Evolutionary conservation across 2,113 vertebrate genomes (phyloP), one percentile per base, ranked within the genome.

Genomic region (Dromaius novaehollandiae): DNA sequence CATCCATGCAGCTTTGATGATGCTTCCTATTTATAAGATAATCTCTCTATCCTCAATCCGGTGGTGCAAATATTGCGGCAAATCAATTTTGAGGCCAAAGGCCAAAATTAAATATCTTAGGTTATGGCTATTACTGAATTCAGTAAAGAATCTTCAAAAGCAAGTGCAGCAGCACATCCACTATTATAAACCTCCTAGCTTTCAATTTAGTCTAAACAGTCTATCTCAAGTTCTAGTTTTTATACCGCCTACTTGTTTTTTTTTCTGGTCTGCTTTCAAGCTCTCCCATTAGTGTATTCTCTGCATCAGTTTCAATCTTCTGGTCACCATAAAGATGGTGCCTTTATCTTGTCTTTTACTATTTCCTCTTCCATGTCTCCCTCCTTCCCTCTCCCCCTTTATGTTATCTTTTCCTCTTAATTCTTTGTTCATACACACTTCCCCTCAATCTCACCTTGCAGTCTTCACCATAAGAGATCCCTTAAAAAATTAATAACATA

Each of bases 61-160:
- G 65, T 76, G 48, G 34, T 64, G 48, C 63, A 61, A 44, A 87
- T 61, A 87, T 28, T 74, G 81, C 69, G 22, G 61, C 68, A 85
- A 95, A 94, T 87, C 74, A 87, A 17, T 89, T 68, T 81, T 51
- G 20, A 95, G 81, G 74, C 40, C 70, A 90, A 90, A 73, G 77
- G 65, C 32, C 77, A 90, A 53, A 93, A 86, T 82, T 82, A 89
- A 89, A 28, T 85, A 85, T 61, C 38, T 93, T 50, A 56, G 51
- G 42, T 55, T 79, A 96, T 1, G 13, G 42, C 74, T 86, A 11
- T 86, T 80, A 58, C 25, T 34, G 61, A 80, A 58, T 80, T 93
- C 66, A 78, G 21, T 4, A 63, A 63, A 76, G 73, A 94, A 48
- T 24, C 53, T 78, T 92, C 74, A 84, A 81, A 90, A 79, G 69